A percentile compares a stretch with the other conserved stretches of the same genome.
Evolutionary conservation across 2,888 invertebrate genomes (phyloP).

Genomic region (Himalopsyche japonica): DNA sequence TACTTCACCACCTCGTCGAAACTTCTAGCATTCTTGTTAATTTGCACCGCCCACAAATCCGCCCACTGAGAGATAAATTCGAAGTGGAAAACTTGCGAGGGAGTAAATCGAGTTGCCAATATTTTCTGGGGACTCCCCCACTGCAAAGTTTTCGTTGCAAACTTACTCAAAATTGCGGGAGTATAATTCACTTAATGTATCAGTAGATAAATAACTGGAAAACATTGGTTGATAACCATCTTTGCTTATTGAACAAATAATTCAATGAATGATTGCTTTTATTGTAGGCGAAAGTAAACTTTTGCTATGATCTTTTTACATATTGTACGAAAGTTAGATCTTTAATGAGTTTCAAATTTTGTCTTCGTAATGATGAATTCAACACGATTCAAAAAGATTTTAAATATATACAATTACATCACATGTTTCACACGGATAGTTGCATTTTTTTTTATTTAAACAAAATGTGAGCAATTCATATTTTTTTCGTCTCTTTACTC

Average conservation of each 20-base stretch:
- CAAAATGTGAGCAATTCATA: no score
- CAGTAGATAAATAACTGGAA: neutral
- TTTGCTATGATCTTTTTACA: no score
- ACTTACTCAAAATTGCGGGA: neutral
- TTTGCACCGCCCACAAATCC: neutral
- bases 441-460: no score
- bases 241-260: neutral
- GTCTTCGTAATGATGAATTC: no score
- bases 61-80: neutral
- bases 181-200: neutral
- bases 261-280: neutral
- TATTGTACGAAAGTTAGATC: no score
- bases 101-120: neutral
- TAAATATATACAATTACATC: no score
- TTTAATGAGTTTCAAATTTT: no score
- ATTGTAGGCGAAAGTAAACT: neutral
- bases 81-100: neutral
- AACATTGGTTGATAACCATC: neutral
- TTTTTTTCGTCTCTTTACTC: no score
- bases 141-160: neutral
- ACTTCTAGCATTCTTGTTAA: neutral
- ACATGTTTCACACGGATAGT: no score
- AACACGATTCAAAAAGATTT: no score
- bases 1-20: neutral
- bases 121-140: neutral